Base-by-base conservation (phyloP, 2,888 invertebrate species). In the Agrotis puta region DNA sequence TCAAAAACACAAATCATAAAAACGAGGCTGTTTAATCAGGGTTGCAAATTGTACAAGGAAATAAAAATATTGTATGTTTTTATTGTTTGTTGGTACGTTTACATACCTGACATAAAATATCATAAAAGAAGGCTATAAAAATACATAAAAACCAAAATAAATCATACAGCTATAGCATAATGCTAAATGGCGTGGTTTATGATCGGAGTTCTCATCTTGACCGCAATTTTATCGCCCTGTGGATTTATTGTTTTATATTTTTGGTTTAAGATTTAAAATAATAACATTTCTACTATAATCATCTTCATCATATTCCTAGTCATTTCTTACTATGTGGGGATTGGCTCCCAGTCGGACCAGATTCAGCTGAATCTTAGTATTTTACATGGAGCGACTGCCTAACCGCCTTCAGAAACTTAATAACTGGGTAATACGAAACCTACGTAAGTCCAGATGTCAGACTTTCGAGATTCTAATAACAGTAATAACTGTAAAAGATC, bases 151-250 rank as follows among this genome's bases (percentile, higher is more conserved):
- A 13, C 9, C n/a, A 9, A 54, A 16, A 54, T 39, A 54, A 33
- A 54, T 54, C 9, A 27, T 39, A 39, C 39, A 54, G 27, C 18
- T 68, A 22, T 51, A 50, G 68, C 13, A 33, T 68, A 24, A 54
- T 69, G 13, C n/a, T 16, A 45, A 33, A 45, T 11, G 18, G 20
- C 51, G 3, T 6, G 14, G 51, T 27, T 66, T 43, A 50, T 51
- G 11, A 20, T 14, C 20, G 2, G 27, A 53, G 27, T 14, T 4
- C 24, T 64, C n/a, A 22, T 65, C 20, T 67, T 51, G 43, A n/a
- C 27, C 68, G 3, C 22, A 18, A 16, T 53, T 27, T 33, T 45
- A 22, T 18, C 14, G 11, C 11, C 0, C 43, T n/a, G 18, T 2
- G 27, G 27, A 39, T 33, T 2, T 39, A n/a, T 58, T 43, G 39